Evolutionary conservation across 2,888 invertebrate species (phyloP), one percentile per base, ranked within the genome.

Genomic region (Mythimna albipuncta): DNA sequence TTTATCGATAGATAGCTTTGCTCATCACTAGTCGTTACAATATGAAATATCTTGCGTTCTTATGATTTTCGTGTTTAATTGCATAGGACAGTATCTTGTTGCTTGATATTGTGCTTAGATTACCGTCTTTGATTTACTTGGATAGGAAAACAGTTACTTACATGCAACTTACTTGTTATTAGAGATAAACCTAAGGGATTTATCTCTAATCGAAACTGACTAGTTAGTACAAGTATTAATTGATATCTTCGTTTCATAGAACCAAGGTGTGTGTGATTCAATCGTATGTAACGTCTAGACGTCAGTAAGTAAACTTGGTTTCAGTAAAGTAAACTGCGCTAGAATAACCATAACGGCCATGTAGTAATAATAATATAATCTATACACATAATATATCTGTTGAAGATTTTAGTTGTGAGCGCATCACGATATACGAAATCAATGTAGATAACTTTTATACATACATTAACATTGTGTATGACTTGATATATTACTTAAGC

Each of bases 1-100:
- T 92, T 87, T 88, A 91, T 92, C 90, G 90, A 89, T 88, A 89
- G 90, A 91, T 90, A 90, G 76, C 77, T 81, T 81, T 69, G 77
- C 75, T 72, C 84, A 83, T 88, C 84, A 85, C 82, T 84, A 84
- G 81, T 75, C 70, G 77, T 86, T 84, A 79, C 63, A 50, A 50
- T 74, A 78, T 70, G 72, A 67, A 62, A 67, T 70, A 64, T 69
- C 35, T 69, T 77, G 57, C 57, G 16, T 79, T 72, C 73, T 50
- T 77, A 72, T 69, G 68, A 80, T 70, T 70, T 77, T 73, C 41
- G 65, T 64, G 67, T 83, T 80, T 80, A 82, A 86, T 78, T 82
- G 85, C 77, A 69, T 21, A 21, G 58, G 44, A 74, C 74, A 79
- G 64, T 68, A 65, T 68, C 44, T 67, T 72, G 62, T 65, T 57